These are phyloP conservation scores for Myoxocephalus aenaeus DNA, from an alignment of 2,797 vertebrate species.

Conservation along the genomic window DNA sequence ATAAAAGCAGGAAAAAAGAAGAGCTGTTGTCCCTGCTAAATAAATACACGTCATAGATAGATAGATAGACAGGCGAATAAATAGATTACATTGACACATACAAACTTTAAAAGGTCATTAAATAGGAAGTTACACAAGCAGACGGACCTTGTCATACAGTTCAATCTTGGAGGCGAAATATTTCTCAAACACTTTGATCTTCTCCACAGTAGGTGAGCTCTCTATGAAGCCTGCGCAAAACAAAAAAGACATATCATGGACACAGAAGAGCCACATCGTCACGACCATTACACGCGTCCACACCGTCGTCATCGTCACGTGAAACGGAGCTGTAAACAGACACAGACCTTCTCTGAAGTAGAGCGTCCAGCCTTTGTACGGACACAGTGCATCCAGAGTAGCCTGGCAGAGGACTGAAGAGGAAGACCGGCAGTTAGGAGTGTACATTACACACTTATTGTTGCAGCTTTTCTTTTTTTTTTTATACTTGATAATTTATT, in stretches of 20 bases:
- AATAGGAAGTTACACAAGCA: background rate
- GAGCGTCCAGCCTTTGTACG: slow-evolving; percentile 94
- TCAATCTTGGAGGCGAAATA: slow-evolving; percentile 92
- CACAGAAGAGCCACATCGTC: background rate
- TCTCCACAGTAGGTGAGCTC: slow-evolving; percentile 88
- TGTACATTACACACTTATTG: background rate
- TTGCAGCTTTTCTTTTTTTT: no score
- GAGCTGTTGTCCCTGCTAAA: no score
- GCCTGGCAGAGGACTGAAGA: slow-evolving; percentile 78
- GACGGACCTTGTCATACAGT: slow-evolving; percentile 93
- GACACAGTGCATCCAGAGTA: slow-evolving; percentile 86
- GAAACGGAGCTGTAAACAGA: background rate
- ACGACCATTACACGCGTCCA: background rate
- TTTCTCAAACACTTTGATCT: slow-evolving; percentile 94
- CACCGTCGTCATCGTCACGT: background rate
- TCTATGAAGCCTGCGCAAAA: slow-evolving; percentile 86
- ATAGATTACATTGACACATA: background rate
- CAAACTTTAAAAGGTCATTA: rapidly evolving
- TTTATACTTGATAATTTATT: no score
- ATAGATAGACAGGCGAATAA: background rate
- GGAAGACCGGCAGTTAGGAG: background rate
- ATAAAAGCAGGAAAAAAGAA: no score
- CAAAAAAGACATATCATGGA: background rate
- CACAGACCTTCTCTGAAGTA: slow-evolving; percentile 94
- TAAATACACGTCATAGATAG: background rate